Evolutionary conservation across 2,888 invertebrate genomes (phyloP), one percentile per base, ranked within the genome.

Genomic region (Melanchra persicariae): DNA sequence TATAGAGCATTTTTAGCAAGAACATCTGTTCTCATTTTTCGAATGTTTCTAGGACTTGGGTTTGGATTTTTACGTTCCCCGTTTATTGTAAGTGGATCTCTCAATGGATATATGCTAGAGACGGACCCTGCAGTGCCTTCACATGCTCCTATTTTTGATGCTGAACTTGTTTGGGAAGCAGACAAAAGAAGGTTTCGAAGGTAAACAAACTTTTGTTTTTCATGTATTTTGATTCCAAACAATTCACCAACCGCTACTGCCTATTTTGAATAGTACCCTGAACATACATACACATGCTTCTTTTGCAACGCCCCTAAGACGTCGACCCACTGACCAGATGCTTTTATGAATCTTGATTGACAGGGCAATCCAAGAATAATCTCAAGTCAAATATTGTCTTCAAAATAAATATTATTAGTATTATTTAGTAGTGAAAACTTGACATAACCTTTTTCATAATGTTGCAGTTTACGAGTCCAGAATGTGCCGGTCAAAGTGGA

Each of bases 151-250:
- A 92, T 96, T 57, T 98, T 98, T 88, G 97, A 97, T 78, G 97
- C 97, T 30, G 97, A 98, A 89, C 96, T 98, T 68, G 97, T 98
- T 63, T 98, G 98, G 98, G 98, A 98, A 91, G 97, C 97, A 4
- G 97, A 97, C 83, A 97, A 97, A 92, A 96, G 96, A 83, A 96
- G 97, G 73, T 95, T 98, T 81, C 96, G 98, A 85, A 97, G 97
- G 97, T 97, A 91, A 74, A 54, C 40, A 72, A 69, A 67, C 37
- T 64, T 65, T 75, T 75, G 55, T 74, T 79, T 76, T 61, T n/a
- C 9, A 22, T 30, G 4, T 24, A 34, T 19, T 45, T 45, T 58
- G 22, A n/a, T 52, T 30, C 0, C 10, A 2, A 9, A 6, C 40
- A 40, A 40, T 40, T 15, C 34, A 7, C 8, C 34, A 34, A 34